A percentile compares a stretch with the other conserved stretches of the same genome.
Evolutionary conservation across 2,888 invertebrate species (phyloP).

Genomic region (Andrena praecox): DNA sequence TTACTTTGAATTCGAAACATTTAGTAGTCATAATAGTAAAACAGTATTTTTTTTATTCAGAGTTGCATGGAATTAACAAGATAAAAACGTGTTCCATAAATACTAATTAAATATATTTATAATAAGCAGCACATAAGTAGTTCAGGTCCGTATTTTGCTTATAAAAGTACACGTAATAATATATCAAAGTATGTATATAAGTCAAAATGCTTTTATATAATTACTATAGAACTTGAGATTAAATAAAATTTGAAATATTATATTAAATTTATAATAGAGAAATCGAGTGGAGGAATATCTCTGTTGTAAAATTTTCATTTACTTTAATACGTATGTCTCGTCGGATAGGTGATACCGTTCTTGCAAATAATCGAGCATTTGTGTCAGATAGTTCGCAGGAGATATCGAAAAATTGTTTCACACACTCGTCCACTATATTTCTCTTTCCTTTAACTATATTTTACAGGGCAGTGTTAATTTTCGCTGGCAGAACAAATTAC

Average conservation of each 20-base stretch:
- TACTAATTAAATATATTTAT: conserved; percentile 22
- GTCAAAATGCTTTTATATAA: conserved; percentile 14
- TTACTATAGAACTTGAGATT: conserved; percentile 14
- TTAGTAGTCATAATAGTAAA: conserved; percentile 5
- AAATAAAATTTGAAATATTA: conserved; percentile 20
- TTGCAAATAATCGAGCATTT: background rate
- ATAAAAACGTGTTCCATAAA: conserved; percentile 13
- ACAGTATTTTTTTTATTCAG: conserved; percentile 25
- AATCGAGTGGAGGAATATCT: conserved; percentile 34
- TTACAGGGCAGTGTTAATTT: conserved; percentile 19
- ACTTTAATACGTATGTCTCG: background rate
- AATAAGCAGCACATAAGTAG: background rate
- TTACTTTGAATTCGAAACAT: background rate
- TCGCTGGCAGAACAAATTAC: conserved; percentile 33
- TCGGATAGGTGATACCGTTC: background rate
- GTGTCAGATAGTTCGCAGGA: background rate
- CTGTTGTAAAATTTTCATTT: background rate
- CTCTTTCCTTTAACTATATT: conserved; percentile 29
- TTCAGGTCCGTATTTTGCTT: background rate
- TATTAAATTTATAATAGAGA: conserved; percentile 11
- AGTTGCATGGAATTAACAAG: conserved; percentile 21
- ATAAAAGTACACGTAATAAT: conserved; percentile 19
- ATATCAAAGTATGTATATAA: conserved; percentile 6
- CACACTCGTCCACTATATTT: conserved; percentile 16
- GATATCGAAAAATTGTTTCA: conserved; percentile 14